Percentiles rank a stretch among this genome's conserved stretches.
phyloP scores from a whole-genome alignment of 2,888 invertebrate species.

The Petrolisthes manimaculis region DNA sequence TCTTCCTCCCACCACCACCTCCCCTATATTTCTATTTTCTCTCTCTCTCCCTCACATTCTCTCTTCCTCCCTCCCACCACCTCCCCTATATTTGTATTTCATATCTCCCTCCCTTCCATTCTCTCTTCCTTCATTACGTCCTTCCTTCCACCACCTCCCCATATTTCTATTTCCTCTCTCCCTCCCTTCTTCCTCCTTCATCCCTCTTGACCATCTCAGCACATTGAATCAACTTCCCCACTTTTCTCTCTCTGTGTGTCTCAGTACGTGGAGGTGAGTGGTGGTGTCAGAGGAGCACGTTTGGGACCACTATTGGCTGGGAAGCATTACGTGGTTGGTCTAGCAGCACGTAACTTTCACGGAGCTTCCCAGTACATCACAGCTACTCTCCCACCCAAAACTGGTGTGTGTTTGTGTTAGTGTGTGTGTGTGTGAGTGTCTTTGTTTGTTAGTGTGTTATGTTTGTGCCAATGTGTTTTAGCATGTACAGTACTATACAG shows the following conservation, averaged over 20 bases:
- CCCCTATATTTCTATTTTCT: too few relatives aligned
- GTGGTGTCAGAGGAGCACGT: not conserved
- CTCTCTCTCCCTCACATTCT: too few relatives aligned
- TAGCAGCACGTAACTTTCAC: slow-evolving; percentile 21
- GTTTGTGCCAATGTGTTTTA: not conserved
- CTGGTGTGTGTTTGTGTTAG: not conserved
- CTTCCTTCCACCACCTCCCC: too few relatives aligned
- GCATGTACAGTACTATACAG: not conserved
- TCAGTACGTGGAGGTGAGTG: slow-evolving; percentile 33
- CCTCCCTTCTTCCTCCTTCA: too few relatives aligned
- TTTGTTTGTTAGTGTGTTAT: not conserved
- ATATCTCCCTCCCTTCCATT: too few relatives aligned
- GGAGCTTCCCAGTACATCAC: slow-evolving; percentile 27
- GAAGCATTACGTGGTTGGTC: slow-evolving; percentile 2
- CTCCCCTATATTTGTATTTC: too few relatives aligned
- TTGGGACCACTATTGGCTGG: slow-evolving; percentile 14
- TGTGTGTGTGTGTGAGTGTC: slow-evolving; percentile 1
- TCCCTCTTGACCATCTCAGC: not conserved
- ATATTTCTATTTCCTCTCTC: too few relatives aligned
- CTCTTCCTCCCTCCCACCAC: too few relatives aligned
- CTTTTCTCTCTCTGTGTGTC: too few relatives aligned
- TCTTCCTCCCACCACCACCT: too few relatives aligned
- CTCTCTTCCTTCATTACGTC: too few relatives aligned
- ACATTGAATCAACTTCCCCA: not conserved
- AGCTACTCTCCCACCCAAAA: not conserved